Base-by-base conservation (phyloP, 1,140 invertebrate genomes). In the Drosophila kepulauana region DNA sequence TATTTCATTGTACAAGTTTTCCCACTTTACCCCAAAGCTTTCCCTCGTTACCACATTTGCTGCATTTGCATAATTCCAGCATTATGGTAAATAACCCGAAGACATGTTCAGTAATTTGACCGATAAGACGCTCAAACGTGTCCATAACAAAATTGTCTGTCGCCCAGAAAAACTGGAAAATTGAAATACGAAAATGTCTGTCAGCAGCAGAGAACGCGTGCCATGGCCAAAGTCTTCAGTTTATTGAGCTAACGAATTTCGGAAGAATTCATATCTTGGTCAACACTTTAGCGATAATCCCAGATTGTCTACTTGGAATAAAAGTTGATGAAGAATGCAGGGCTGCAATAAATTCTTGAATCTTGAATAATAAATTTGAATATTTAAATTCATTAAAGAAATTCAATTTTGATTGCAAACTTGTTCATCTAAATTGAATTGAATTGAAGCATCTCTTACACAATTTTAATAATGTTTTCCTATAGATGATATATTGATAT, bases 121-220 rank as follows among this genome's bases (percentile, higher is more conserved):
- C 58, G 81, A 84, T 80, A 84, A 84, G 77, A 85, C 81, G 49
- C 16, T 30, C 46, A 69, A 72, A 85, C 81, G 81, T 84, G 81
- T 75, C 65, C 68, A 78, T 74, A 62, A 57, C 46, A 49, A 63
- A 71, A 49, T 38, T 64, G 35, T 75, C 35, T 63, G 45, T 73
- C 30, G 41, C n/a, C 68, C 33, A n/a, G 30, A 38, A 59, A 51
- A 49, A 43, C 41, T 58, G 46, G n/a, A 81, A 64, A 76, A 64
- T 43, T 43, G 46, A 66, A 51, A 81, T 38, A 54, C 10, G 54
- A 30, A 35, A 43, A 61, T 30, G 7, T 48, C 30, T 74, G 54
- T 33, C 45, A 56, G 16, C 64, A 20, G 51, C 57, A 71, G 48
- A 87, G 78, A 43, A 43, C 85, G 62, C 75, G 75, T 75, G 66